Conservation (phyloP, 2,113 vertebrate genomes). For the Gambusia holbrooki region DNA sequence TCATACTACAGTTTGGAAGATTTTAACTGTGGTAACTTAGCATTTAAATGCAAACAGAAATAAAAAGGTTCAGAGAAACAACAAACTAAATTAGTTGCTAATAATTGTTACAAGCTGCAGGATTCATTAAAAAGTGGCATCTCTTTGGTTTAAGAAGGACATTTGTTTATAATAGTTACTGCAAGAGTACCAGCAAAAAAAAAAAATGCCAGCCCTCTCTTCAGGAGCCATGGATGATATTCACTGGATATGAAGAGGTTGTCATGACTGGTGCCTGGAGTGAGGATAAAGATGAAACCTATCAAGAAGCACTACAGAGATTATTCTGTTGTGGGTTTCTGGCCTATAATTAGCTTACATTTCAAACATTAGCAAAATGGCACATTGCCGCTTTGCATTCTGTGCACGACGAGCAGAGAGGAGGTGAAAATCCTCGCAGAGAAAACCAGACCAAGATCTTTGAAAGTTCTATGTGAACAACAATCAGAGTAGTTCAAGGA, state of each 20-base stretch:
- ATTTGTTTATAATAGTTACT: background rate
- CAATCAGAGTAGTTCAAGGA: conserved; percentile 21
- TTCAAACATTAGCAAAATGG: conserved; percentile 28
- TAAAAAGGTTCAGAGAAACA: background rate
- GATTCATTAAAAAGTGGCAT: background rate
- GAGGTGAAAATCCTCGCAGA: conserved; percentile 7
- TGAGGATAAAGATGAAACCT: conserved; percentile 47
- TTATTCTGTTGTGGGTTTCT: conserved; percentile 44
- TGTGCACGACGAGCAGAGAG: conserved; percentile 4
- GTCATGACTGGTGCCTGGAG: conserved; percentile 48
- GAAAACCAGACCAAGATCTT: conserved; percentile 1
- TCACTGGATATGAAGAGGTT: conserved; percentile 60
- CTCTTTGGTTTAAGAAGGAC: background rate
- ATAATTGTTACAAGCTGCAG: background rate
- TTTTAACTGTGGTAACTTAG: no score
- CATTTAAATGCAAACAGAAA: background rate
- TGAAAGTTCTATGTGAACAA: conserved; percentile 14
- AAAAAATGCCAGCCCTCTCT: conserved; percentile 6
- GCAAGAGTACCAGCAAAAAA: conserved; percentile 4
- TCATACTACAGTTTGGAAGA: no score
- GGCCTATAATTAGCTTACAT: conserved; percentile 48
- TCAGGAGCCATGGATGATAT: conserved; percentile 50
- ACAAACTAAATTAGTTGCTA: background rate
- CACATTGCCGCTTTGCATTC: conserved; percentile 28
- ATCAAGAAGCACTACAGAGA: conserved; percentile 34